Conservation (phyloP, 2,113 vertebrate genomes). For the Oriolus oriolus region DNA sequence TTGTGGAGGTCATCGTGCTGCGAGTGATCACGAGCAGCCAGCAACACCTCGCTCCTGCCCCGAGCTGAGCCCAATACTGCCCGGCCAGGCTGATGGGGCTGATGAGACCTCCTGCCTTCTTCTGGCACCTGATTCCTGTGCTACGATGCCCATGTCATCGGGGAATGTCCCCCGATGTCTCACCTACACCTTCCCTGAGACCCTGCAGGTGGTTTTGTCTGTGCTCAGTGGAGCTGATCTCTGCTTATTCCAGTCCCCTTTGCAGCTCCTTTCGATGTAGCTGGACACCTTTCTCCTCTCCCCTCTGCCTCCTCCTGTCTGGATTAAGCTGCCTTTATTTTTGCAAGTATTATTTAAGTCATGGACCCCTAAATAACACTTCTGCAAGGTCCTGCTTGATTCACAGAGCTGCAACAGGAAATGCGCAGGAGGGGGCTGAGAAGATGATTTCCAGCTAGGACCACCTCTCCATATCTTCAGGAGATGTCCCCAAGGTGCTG, state of each 20-base stretch:
- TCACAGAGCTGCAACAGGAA: rapidly evolving
- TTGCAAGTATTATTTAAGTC: not conserved
- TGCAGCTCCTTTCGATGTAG: not conserved
- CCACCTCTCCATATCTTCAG: not conserved
- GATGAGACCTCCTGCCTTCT: not conserved
- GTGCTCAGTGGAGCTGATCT: not conserved
- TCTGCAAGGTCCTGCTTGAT: not conserved
- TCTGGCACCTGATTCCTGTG: not conserved
- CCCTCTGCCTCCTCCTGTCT: not conserved
- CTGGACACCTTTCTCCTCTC: not conserved
- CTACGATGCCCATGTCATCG: rapidly evolving
- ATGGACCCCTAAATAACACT: not conserved
- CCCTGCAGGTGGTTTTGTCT: not conserved
- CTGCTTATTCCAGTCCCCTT: not conserved
- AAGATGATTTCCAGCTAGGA: not conserved
- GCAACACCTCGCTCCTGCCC: rapidly evolving
- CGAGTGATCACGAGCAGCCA: rapidly evolving
- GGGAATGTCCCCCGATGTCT: not conserved
- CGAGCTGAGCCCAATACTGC: not conserved
- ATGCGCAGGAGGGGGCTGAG: not conserved
- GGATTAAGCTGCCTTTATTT: not conserved
- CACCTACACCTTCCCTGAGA: not conserved
- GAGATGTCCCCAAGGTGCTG: not conserved
- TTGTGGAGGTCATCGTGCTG: not conserved
- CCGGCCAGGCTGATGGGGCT: rapidly evolving